Conservation (phyloP, 2,113 vertebrate species). For the Pelvicachromis taeniatus region DNA sequence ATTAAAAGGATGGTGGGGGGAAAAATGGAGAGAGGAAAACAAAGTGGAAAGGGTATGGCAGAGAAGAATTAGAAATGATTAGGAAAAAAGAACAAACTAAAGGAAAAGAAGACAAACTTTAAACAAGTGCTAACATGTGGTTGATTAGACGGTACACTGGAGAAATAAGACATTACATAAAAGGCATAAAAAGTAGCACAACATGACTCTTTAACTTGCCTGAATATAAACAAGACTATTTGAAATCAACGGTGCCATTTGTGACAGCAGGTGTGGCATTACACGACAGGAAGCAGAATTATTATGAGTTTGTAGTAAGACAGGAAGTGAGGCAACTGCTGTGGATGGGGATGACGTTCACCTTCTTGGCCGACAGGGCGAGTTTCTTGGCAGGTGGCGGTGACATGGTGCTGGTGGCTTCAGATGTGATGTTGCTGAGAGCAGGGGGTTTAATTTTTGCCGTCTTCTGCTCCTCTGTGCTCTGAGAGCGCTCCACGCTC, state of each 20-base stretch:
- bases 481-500: slow-evolving; percentile 36
- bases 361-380: slow-evolving; percentile 87
- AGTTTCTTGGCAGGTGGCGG: slow-evolving; percentile 86
- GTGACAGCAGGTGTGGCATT: slow-evolving; percentile 23
- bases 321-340: background rate
- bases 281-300: slow-evolving; percentile 20
- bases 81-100: slow-evolving; percentile 76
- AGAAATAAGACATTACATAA: slow-evolving; percentile 5
- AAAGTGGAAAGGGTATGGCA: slow-evolving; percentile 69
- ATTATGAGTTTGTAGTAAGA: slow-evolving; percentile 9
- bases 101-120: slow-evolving; percentile 70
- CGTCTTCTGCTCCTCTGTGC: slow-evolving; percentile 52
- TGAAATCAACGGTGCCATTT: slow-evolving; percentile 18
- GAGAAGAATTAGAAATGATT: slow-evolving; percentile 80
- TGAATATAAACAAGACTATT: background rate
- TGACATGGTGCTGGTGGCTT: slow-evolving; percentile 74
- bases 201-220: background rate
- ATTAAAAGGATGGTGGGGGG: slow-evolving; percentile 45
- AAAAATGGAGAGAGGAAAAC: slow-evolving; percentile 58
- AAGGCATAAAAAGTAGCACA: background rate
- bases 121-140: slow-evolving; percentile 59
- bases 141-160: slow-evolving; percentile 54
- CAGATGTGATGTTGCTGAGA: slow-evolving; percentile 49
- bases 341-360: slow-evolving; percentile 56
- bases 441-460: slow-evolving; percentile 67